Conservation (phyloP, 2,888 invertebrate species). For the Acronicta psi region DNA sequence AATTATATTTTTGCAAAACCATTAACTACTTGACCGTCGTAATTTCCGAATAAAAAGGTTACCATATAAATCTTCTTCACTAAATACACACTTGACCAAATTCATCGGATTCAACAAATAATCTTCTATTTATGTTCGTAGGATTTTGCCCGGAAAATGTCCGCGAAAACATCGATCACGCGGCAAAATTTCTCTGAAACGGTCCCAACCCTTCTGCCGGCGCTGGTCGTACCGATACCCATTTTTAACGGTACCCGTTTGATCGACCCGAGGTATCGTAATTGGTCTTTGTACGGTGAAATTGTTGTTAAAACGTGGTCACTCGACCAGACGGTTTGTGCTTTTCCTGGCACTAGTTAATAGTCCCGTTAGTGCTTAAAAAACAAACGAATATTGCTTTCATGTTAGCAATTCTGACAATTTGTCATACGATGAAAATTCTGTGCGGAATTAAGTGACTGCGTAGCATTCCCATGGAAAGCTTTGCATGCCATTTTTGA, state of each 20-base stretch:
- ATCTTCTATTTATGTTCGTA: constrained; percentile 41
- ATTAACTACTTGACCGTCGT: no score
- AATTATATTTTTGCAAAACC: no score
- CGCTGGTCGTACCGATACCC: constrained; percentile 42
- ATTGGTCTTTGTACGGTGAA: constrained; percentile 66
- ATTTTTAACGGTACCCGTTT: constrained; percentile 64
- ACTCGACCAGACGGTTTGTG: constrained; percentile 54
- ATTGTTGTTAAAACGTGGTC: constrained; percentile 65
- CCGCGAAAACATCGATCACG: constrained; percentile 55
- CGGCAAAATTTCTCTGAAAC: constrained; percentile 49
- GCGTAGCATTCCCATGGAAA: constrained; percentile 10
- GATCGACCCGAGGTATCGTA: constrained; percentile 61
- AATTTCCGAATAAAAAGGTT: no score
- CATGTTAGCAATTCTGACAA: constrained; percentile 29
- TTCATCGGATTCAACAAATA: constrained; percentile 33
- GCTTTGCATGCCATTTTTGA: constrained; percentile 12
- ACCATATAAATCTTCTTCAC: constrained; percentile 2
- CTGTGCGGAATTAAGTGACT: constrained; percentile 24
- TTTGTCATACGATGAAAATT: constrained; percentile 32
- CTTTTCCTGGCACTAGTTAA: constrained; percentile 52
- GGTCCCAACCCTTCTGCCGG: constrained; percentile 48
- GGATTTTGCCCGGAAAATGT: constrained; percentile 45
- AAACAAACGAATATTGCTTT: constrained; percentile 38
- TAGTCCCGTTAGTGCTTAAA: constrained; percentile 54
- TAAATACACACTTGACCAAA: constrained; percentile 24